These are phyloP conservation scores for Rhinogobius similis DNA, from an alignment of 2,113 vertebrate genomes.

Conservation along the genomic window DNA sequence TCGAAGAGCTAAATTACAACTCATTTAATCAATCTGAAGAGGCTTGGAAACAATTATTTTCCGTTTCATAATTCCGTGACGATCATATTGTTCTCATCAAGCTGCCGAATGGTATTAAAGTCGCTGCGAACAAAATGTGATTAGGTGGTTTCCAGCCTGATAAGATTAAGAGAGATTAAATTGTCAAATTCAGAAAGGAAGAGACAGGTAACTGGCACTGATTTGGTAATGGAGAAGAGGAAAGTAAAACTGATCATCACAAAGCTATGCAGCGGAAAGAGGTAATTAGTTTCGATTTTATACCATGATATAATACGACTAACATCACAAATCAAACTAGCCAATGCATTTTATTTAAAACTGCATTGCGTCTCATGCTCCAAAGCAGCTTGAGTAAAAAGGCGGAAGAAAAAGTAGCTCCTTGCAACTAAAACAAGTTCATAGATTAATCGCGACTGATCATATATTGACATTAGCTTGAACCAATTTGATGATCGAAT, in stretches of 20 bases:
- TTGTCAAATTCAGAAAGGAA: background rate
- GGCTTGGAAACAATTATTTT: background rate
- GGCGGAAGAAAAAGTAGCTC: too few species aligned
- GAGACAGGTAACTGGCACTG: slow-evolving; percentile 1
- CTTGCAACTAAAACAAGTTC: too few species aligned
- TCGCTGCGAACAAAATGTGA: background rate
- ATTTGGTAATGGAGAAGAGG: background rate
- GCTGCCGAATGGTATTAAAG: background rate
- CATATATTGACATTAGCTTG: too few species aligned
- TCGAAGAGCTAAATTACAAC: background rate
- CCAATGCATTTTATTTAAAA: too few species aligned
- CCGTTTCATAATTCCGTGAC: too few species aligned
- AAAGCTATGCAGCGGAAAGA: background rate
- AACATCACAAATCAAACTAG: too few species aligned
- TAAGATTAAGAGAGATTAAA: slow-evolving; percentile 5
- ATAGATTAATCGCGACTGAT: too few species aligned
- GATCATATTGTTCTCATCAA: slow-evolving; percentile 4
- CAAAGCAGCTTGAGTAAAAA: too few species aligned
- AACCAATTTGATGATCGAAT: too few species aligned
- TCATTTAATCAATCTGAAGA: background rate
- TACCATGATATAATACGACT: too few species aligned
- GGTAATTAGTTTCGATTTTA: too few species aligned
- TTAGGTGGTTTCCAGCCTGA: slow-evolving; percentile 5
- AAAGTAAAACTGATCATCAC: background rate
- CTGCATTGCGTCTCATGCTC: too few species aligned